Conservation (phyloP, 2,888 invertebrate genomes). For the Drosophila tripunctata region DNA sequence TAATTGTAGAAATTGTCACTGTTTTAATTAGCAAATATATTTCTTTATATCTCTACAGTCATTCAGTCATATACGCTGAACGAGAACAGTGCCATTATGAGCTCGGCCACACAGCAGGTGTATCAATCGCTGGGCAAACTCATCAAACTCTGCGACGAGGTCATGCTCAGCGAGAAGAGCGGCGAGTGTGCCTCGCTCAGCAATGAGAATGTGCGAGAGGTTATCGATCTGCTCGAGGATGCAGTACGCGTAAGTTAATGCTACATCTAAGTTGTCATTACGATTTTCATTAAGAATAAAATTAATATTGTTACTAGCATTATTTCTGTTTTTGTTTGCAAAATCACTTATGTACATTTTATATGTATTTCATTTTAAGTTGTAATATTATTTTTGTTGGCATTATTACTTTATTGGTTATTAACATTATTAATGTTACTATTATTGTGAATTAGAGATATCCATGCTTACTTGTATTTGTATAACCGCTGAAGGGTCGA, state of each 20-base stretch:
- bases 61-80: constrained; percentile 83
- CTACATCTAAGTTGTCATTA: no score
- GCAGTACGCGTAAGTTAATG: constrained; percentile 87
- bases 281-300: background rate
- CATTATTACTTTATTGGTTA: background rate
- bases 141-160: constrained; percentile 95
- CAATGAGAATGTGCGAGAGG: constrained; percentile 88
- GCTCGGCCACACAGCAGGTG: constrained; percentile 92
- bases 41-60: constrained; percentile 53
- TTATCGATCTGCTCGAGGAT: constrained; percentile 89
- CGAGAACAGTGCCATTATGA: constrained; percentile 83
- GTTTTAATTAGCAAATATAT: background rate
- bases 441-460: background rate
- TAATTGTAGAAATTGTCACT: no score
- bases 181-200: constrained; percentile 85
- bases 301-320: background rate
- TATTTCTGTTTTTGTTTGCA: background rate
- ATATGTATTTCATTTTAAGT: no score
- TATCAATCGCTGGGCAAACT: constrained; percentile 94
- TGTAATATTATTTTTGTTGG: background rate
- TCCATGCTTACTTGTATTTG: background rate
- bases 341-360: no score
- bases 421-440: background rate
- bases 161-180: constrained; percentile 88
- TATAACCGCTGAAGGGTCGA: no score